phyloP scores from a whole-genome alignment of 2,888 invertebrate genomes.

The Cantharis lateralis region DNA sequence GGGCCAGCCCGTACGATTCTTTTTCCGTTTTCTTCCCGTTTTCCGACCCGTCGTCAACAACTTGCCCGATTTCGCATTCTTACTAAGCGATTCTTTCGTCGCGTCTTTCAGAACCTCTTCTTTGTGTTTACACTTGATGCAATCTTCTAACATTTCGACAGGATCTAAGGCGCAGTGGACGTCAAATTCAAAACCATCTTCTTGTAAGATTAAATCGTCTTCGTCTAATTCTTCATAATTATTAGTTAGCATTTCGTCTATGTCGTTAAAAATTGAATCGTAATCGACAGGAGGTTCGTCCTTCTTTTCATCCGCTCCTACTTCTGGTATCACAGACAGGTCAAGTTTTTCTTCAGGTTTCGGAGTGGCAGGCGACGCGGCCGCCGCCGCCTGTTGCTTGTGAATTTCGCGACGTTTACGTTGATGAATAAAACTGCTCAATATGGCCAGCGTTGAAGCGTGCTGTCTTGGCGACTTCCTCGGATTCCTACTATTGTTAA shows the following conservation, averaged over 20 bases:
- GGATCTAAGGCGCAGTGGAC: constrained; percentile 46
- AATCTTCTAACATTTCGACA: constrained; percentile 51
- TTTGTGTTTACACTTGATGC: constrained; percentile 46
- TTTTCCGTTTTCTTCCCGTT: constrained; percentile 61
- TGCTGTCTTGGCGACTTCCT: constrained; percentile 87
- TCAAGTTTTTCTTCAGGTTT: constrained; percentile 54
- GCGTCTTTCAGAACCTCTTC: not conserved
- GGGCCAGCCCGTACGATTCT: constrained; percentile 85
- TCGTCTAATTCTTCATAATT: constrained; percentile 53
- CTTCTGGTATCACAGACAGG: constrained; percentile 31
- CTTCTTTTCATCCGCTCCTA: constrained; percentile 33
- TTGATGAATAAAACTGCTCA: constrained; percentile 68
- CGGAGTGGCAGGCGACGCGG: constrained; percentile 38
- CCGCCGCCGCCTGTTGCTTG: constrained; percentile 35
- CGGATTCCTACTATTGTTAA: constrained; percentile 61
- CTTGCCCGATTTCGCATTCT: constrained; percentile 1
- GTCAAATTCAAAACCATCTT: constrained; percentile 46
- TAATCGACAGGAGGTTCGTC: constrained; percentile 52
- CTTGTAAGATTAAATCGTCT: constrained; percentile 57
- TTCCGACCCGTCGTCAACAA: constrained; percentile 40
- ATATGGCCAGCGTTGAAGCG: constrained; percentile 83
- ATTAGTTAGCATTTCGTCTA: constrained; percentile 55
- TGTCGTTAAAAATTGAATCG: constrained; percentile 53
- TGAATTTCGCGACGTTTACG: constrained; percentile 53
- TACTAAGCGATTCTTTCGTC: not conserved